Conservation (phyloP, 1,140 invertebrate species). For the Meloidogyne hapla region DNA sequence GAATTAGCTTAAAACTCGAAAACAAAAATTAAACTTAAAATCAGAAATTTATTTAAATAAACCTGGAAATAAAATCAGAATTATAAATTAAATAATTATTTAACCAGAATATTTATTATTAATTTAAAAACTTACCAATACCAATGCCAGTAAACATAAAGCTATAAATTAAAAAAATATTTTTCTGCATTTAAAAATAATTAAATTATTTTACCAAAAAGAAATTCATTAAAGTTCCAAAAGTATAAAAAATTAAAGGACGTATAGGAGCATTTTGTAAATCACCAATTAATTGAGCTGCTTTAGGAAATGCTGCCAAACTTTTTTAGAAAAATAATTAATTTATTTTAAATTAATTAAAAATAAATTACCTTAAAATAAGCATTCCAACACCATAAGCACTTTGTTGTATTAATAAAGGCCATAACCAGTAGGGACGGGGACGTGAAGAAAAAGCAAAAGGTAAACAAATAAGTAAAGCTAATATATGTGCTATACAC, state of each 20-base stretch:
- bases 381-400: conserved; percentile 58
- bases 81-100: conserved; percentile 4
- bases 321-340: not conserved
- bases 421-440: conserved; percentile 54
- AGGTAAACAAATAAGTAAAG: conserved; percentile 53
- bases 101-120: too few species aligned
- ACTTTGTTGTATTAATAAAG: conserved; percentile 60
- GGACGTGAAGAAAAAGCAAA: conserved; percentile 55
- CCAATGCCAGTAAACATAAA: conserved; percentile 61
- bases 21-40: too few species aligned
- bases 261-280: conserved; percentile 52
- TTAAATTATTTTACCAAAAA: conserved; percentile 48
- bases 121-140: conserved; percentile 51
- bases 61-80: not conserved
- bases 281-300: conserved; percentile 58
- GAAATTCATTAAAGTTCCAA: conserved; percentile 58
- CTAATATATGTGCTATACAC: conserved; percentile 55
- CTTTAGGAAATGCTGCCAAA: conserved; percentile 55
- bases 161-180: conserved; percentile 33
- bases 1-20: too few species aligned
- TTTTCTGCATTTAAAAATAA: too few species aligned
- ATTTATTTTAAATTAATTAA: too few species aligned
- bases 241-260: conserved; percentile 52
- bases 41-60: too few species aligned
- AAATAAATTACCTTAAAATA: conserved; percentile 38